phyloP scores from a whole-genome alignment of 2,797 vertebrate genomes.

The Capromys pilorides region DNA sequence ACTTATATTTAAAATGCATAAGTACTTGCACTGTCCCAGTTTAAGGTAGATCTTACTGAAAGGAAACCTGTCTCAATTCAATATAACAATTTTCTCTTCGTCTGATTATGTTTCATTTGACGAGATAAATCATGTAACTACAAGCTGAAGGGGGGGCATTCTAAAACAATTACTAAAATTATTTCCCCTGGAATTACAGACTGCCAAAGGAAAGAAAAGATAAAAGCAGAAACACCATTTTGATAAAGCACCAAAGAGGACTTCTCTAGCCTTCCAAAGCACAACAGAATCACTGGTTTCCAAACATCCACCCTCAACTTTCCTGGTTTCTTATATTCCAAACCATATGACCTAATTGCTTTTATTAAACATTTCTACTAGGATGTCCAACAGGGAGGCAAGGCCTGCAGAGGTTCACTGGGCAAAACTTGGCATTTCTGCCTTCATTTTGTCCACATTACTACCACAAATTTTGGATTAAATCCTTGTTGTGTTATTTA shows the following conservation, averaged over 20 bases:
- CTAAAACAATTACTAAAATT: constrained; percentile 18
- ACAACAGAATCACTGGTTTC: background rate
- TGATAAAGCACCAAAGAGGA: background rate
- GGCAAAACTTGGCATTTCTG: background rate
- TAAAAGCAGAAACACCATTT: background rate
- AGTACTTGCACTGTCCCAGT: background rate
- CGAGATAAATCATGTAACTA: constrained; percentile 30
- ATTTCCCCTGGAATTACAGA: constrained; percentile 18
- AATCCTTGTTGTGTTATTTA: background rate
- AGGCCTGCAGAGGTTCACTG: background rate
- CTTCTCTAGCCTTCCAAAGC: background rate
- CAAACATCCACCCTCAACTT: constrained; percentile 12
- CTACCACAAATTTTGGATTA: background rate
- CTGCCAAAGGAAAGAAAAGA: background rate
- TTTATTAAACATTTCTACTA: constrained; percentile 1
- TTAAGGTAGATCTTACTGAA: constrained; percentile 12
- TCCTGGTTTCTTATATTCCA: constrained; percentile 30
- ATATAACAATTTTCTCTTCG: constrained; percentile 19
- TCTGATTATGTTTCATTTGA: background rate
- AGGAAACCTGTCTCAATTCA: background rate
- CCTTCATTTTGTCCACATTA: background rate
- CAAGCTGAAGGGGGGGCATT: background rate
- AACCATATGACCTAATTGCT: background rate
- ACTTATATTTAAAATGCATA: constrained; percentile 28
- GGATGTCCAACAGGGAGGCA: background rate